Conservation (phyloP, 2,797 vertebrate genomes). For the Periparus ater region DNA sequence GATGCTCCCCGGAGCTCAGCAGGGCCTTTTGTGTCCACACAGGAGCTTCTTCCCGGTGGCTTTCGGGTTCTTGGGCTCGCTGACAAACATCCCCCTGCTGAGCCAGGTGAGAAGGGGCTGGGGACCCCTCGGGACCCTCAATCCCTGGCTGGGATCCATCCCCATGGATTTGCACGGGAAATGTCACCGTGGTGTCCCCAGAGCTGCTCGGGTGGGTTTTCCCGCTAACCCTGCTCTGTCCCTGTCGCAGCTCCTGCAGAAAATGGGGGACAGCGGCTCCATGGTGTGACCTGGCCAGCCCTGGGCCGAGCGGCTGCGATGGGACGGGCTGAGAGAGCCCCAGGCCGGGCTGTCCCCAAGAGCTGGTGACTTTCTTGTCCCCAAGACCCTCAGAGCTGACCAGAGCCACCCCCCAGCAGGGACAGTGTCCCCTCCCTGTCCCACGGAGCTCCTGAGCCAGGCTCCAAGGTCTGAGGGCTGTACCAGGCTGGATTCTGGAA, state of each 20-base stretch:
- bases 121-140: background rate
- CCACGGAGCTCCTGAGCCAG: rapidly evolving
- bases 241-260: constrained; percentile 77
- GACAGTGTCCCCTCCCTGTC: background rate
- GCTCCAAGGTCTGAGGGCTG: rapidly evolving
- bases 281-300: constrained; percentile 75
- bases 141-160: rapidly evolving
- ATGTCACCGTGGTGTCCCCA: rapidly evolving
- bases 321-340: rapidly evolving
- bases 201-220: background rate
- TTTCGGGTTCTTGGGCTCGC: constrained; percentile 80
- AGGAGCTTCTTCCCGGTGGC: constrained; percentile 88
- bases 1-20: background rate
- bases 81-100: constrained; percentile 81
- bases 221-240: background rate
- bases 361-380: background rate
- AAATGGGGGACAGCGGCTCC: constrained; percentile 76
- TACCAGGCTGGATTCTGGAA: background rate
- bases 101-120: constrained; percentile 73
- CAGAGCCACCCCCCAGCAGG: background rate
- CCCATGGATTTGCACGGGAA: background rate
- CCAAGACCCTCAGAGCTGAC: rapidly evolving
- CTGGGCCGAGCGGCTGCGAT: rapidly evolving
- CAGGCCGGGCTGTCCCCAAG: rapidly evolving
- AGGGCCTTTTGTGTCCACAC: background rate